Percentiles rank a stretch among this genome's conserved stretches.
Evolutionary conservation across 2,888 invertebrate genomes (phyloP).

Genomic region (Brachylomia viminalis): DNA sequence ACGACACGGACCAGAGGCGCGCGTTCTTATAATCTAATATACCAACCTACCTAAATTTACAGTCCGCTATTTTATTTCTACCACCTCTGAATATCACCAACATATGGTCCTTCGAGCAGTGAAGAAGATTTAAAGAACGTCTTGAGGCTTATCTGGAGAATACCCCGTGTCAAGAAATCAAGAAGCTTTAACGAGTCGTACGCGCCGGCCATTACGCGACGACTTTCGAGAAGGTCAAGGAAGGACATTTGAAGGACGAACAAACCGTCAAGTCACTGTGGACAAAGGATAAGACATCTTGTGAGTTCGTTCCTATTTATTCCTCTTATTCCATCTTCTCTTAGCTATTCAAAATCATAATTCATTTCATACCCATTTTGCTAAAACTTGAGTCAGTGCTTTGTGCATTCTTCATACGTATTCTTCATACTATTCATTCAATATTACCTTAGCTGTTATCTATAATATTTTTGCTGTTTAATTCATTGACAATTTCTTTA

Average conservation of each 20-base stretch:
- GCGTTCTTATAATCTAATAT: too few species aligned
- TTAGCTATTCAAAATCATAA: background rate
- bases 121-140: slow-evolving; percentile 11
- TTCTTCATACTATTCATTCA: background rate
- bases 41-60: too few species aligned
- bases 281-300: too few species aligned
- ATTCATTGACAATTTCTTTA: background rate
- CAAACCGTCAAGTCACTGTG: too few species aligned
- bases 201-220: slow-evolving; percentile 17
- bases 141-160: slow-evolving; percentile 5
- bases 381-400: slow-evolving; percentile 4
- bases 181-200: background rate
- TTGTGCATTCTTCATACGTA: slow-evolving; percentile 8
- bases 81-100: background rate
- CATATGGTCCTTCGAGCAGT: too few species aligned
- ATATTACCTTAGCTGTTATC: background rate
- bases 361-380: slow-evolving; percentile 6
- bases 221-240: slow-evolving; percentile 20
- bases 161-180: slow-evolving; percentile 6
- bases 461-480: background rate
- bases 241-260: slow-evolving; percentile 19
- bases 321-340: slow-evolving; percentile 14
- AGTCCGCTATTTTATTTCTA: background rate
- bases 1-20: too few species aligned
- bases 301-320: slow-evolving; percentile 35